phyloP scores from a whole-genome alignment of 2,113 vertebrate genomes.

The Anser cygnoides region DNA sequence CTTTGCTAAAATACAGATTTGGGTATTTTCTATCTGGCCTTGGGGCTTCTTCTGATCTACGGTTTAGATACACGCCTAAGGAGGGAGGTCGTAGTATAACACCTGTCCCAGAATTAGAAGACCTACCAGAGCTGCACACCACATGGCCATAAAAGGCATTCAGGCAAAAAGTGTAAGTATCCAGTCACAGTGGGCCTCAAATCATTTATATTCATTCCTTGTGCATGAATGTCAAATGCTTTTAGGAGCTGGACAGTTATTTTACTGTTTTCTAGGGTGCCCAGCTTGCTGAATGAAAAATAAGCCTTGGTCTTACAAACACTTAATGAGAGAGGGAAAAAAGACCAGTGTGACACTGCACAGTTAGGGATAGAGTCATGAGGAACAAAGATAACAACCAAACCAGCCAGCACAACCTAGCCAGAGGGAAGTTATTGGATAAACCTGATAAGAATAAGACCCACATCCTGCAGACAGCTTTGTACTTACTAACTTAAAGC shows the following conservation, averaged over 20 bases:
- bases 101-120: background rate
- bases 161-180: background rate
- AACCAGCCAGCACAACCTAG: background rate
- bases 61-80: background rate
- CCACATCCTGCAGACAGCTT: background rate
- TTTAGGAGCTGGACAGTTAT: background rate
- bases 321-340: background rate
- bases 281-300: background rate
- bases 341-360: background rate
- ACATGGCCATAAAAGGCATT: background rate
- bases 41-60: background rate
- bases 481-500: background rate
- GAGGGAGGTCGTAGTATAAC: background rate
- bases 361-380: background rate
- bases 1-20: background rate
- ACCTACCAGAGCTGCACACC: background rate
- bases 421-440: background rate
- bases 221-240: background rate
- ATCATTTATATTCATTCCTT: background rate
- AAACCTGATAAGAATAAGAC: background rate
- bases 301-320: background rate
- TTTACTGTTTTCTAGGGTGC: background rate
- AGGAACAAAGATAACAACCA: background rate
- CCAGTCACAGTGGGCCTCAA: background rate
- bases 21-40: background rate